These are phyloP conservation scores for Acromyrmex charruanus DNA, from an alignment of 1,140 invertebrate species.

Conservation along the genomic window DNA sequence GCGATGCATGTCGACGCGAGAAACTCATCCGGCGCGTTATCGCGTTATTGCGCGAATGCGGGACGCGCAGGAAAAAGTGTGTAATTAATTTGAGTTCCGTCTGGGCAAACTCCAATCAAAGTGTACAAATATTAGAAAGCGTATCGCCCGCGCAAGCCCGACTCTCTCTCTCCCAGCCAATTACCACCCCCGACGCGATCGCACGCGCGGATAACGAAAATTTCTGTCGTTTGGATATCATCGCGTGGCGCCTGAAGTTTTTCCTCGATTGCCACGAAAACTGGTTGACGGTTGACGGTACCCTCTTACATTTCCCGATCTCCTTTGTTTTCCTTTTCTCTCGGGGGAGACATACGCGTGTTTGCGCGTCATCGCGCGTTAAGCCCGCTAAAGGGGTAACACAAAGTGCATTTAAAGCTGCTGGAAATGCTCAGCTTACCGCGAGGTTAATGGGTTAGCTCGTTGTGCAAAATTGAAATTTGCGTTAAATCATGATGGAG, in stretches of 20 bases:
- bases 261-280: neutral
- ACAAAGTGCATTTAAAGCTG: slow-evolving; percentile 51
- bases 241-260: slow-evolving; percentile 33
- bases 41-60: slow-evolving; percentile 60
- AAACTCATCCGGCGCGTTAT: slow-evolving; percentile 49
- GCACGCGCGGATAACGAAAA: slow-evolving; percentile 73
- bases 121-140: slow-evolving; percentile 80
- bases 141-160: slow-evolving; percentile 64
- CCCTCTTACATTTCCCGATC: slow-evolving; percentile 12
- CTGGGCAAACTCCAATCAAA: slow-evolving; percentile 80
- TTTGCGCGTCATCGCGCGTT: neutral
- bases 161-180: slow-evolving; percentile 65
- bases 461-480: slow-evolving; percentile 49
- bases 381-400: slow-evolving; percentile 11
- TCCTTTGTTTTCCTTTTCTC: neutral
- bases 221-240: slow-evolving; percentile 62
- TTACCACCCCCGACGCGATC: slow-evolving; percentile 67
- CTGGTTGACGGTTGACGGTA: neutral
- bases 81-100: slow-evolving; percentile 76
- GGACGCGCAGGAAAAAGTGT: slow-evolving; percentile 71
- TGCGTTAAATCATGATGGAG: neutral
- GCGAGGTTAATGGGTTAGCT: slow-evolving; percentile 32
- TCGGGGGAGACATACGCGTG: neutral
- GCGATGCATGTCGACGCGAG: neutral
- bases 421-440: slow-evolving; percentile 30